Evolutionary conservation across 2,113 vertebrate species (phyloP).

Genomic region (Hippocampus abdominalis): DNA sequence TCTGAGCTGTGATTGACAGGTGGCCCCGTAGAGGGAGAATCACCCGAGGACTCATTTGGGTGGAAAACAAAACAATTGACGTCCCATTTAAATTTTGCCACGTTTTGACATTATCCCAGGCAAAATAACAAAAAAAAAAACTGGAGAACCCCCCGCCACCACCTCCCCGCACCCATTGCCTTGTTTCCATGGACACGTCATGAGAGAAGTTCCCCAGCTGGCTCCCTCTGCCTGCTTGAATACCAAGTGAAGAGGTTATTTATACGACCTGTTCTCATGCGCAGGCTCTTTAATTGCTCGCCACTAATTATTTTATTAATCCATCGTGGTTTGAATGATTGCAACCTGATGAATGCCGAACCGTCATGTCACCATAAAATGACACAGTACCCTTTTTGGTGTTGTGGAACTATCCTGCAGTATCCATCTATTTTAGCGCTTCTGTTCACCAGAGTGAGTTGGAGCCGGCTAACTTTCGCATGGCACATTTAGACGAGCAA

Average conservation of each 20-base stretch:
- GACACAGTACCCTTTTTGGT: neutral
- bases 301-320: slow-evolving; percentile 1
- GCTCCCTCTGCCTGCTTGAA: slow-evolving; percentile 48
- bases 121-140: slow-evolving; percentile 36
- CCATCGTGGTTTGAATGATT: neutral
- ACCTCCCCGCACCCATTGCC: slow-evolving; percentile 35
- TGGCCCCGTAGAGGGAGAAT: neutral
- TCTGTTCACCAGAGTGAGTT: neutral
- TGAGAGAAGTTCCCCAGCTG: slow-evolving; percentile 65
- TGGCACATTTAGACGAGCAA: neutral
- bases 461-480: neutral
- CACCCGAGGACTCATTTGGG: slow-evolving; percentile 5
- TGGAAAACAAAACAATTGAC: neutral
- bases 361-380: neutral
- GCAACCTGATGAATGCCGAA: neutral
- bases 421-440: neutral
- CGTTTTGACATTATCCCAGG: slow-evolving; percentile 37
- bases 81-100: slow-evolving; percentile 15
- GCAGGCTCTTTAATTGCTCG: slow-evolving; percentile 1
- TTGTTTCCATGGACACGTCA: slow-evolving; percentile 75
- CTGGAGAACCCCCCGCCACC: slow-evolving; percentile 15
- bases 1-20: slow-evolving; percentile 6
- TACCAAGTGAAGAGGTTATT: slow-evolving; percentile 49
- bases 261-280: slow-evolving; percentile 3
- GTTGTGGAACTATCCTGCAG: too few species aligned